Conservation (phyloP, 2,113 vertebrate genomes). For the Aramus guarauna region DNA sequence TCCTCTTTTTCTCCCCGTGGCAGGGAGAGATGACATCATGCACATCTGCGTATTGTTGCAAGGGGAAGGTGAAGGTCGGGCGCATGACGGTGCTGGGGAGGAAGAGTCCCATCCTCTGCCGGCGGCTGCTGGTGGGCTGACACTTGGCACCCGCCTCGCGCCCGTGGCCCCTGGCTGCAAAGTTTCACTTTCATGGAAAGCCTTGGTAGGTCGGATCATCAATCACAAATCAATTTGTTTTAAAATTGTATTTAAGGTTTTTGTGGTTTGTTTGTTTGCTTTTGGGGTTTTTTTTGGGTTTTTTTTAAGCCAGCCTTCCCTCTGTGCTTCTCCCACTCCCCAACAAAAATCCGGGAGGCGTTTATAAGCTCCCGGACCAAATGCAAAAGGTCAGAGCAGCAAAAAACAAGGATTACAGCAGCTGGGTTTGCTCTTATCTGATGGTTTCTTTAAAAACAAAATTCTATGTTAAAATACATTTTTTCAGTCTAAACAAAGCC, state of each 20-base stretch:
- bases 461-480: background rate
- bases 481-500: background rate
- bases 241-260: background rate
- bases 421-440: background rate
- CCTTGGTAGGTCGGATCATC: background rate
- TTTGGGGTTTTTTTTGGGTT: background rate
- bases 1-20: background rate
- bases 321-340: background rate
- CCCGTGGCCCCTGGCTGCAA: background rate
- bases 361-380: background rate
- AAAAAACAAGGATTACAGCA: background rate
- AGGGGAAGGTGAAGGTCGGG: background rate
- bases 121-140: fast-evolving
- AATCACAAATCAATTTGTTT: background rate
- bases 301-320: background rate
- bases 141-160: fast-evolving
- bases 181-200: background rate
- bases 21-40: background rate
- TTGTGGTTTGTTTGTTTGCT: background rate
- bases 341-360: background rate
- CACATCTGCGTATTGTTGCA: background rate
- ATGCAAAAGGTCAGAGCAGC: background rate
- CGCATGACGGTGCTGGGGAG: fast-evolving
- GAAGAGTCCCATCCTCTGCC: background rate
- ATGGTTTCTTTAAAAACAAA: background rate